phyloP scores from a whole-genome alignment of 2,888 invertebrate genomes.

The Cephus sareptanus region DNA sequence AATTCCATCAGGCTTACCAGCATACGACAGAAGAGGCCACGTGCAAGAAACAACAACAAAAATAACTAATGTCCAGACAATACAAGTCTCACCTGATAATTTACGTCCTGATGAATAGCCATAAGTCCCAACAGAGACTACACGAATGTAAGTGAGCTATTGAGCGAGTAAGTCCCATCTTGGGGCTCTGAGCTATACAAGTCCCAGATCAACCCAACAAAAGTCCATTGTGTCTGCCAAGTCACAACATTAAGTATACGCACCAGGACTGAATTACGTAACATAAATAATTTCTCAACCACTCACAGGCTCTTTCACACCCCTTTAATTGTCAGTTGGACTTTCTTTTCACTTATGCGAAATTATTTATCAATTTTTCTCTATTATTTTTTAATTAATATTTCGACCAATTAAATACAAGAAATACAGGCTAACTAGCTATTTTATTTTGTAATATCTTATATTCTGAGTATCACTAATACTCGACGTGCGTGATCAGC shows the following conservation, averaged over 20 bases:
- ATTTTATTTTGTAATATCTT: not conserved
- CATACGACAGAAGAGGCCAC: not conserved
- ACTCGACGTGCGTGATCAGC: slow-evolving; percentile 33
- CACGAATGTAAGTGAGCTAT: not conserved
- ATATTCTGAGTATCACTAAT: not conserved
- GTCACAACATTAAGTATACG: not conserved
- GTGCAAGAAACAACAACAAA: not conserved
- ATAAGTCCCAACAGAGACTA: not conserved
- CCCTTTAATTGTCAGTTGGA: not conserved
- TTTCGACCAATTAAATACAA: not conserved
- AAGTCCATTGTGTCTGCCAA: slow-evolving; percentile 52
- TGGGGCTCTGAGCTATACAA: not conserved
- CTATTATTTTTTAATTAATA: not conserved
- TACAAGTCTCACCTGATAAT: slow-evolving; percentile 37
- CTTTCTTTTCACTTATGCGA: not conserved
- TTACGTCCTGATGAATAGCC: slow-evolving; percentile 24
- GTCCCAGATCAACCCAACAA: slow-evolving; percentile 41
- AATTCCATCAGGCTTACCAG: not conserved
- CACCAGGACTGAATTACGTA: not conserved
- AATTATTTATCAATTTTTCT: not conserved
- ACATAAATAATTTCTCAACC: not conserved
- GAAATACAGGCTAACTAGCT: not conserved
- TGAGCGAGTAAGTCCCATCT: not conserved
- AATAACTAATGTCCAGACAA: not conserved
- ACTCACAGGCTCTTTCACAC: not conserved